A percentile compares a stretch with the other conserved stretches of the same genome.
Evolutionary conservation across 2,113 vertebrate genomes (phyloP).

Genomic region (Alethe castanea): DNA sequence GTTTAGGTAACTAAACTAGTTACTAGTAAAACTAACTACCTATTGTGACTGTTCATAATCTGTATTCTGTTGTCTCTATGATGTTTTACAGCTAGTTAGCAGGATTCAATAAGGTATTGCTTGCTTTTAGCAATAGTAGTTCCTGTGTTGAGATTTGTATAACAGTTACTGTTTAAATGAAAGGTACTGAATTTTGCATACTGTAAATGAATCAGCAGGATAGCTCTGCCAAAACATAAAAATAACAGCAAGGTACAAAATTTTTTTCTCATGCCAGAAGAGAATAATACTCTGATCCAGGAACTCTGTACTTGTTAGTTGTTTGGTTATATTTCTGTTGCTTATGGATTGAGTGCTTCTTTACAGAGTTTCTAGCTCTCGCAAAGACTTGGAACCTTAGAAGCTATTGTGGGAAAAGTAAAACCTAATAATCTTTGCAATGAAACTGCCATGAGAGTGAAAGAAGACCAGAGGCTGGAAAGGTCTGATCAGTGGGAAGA

Average conservation of each 20-base stretch:
- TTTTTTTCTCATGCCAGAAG: not conserved
- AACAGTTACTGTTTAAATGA: not conserved
- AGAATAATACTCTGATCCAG: not conserved
- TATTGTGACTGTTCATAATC: not conserved
- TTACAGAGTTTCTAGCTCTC: not conserved
- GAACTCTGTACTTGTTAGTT: not conserved
- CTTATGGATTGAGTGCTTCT: not conserved
- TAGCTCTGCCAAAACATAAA: not conserved
- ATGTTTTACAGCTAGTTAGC: not conserved
- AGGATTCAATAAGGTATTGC: not conserved
- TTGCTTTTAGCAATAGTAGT: not conserved
- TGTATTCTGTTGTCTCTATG: not conserved
- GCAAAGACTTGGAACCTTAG: not conserved
- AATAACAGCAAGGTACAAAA: not conserved
- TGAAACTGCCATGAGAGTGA: not conserved
- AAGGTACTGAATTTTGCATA: not conserved
- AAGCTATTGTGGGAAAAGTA: not conserved
- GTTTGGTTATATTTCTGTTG: not conserved
- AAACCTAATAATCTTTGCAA: not conserved
- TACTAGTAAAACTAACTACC: not conserved
- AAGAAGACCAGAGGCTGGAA: not conserved
- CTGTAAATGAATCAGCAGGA: not conserved
- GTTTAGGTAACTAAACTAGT: not conserved
- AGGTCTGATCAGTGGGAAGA: not conserved
- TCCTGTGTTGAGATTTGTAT: not conserved